Percentiles rank a stretch among this genome's conserved stretches.
phyloP scores from a whole-genome alignment of 2,888 invertebrate genomes.

The Mesoligia furuncula region DNA sequence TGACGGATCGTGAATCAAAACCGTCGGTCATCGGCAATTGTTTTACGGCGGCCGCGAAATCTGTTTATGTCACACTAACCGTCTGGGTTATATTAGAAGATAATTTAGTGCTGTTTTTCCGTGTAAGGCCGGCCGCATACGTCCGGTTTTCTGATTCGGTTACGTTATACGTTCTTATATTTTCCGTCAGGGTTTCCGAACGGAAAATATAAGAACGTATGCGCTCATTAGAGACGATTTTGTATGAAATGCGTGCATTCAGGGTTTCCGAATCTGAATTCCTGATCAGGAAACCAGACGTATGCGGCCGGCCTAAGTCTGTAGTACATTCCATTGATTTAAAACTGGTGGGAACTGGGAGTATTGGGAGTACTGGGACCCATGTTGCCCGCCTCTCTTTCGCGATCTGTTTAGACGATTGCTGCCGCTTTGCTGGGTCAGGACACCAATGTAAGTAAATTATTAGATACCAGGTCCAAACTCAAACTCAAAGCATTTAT shows the following conservation, averaged over 20 bases:
- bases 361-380: too few species aligned
- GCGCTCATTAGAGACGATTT: too few species aligned
- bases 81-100: slow-evolving; percentile 2
- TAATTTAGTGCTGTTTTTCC: neutral
- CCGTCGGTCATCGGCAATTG: slow-evolving; percentile 65
- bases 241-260: too few species aligned
- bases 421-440: neutral
- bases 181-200: too few species aligned
- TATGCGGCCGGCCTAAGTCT: too few species aligned
- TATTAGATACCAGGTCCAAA: neutral
- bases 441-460: neutral
- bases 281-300: too few species aligned
- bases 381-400: neutral
- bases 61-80: slow-evolving; percentile 54
- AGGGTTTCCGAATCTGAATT: too few species aligned
- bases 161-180: too few species aligned
- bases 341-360: neutral
- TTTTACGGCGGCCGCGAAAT: slow-evolving; percentile 66
- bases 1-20: slow-evolving; percentile 70
- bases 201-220: too few species aligned
- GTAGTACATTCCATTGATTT: neutral
- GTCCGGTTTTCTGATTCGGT: too few species aligned
- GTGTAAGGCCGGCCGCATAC: neutral
- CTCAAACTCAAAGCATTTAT: too few species aligned
- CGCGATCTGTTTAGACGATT: neutral